These are phyloP conservation scores for Anthoscopus minutus DNA, from an alignment of 2,113 vertebrate species.

Conservation along the genomic window DNA sequence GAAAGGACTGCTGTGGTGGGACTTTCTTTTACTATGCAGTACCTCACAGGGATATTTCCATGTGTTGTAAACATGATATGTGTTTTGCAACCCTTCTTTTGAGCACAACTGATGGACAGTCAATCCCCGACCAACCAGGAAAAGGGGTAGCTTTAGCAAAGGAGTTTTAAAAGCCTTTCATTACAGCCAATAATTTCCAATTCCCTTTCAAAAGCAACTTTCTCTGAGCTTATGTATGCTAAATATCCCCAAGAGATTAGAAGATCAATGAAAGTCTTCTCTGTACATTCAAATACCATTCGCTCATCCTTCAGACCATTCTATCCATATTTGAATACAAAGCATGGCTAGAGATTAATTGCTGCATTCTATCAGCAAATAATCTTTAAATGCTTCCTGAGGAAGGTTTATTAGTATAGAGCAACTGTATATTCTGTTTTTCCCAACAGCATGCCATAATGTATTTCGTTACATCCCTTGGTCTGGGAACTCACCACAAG, in stretches of 20 bases:
- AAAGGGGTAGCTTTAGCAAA: not conserved
- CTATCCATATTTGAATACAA: not conserved
- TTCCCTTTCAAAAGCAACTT: not conserved
- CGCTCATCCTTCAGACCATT: not conserved
- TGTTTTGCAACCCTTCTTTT: not conserved
- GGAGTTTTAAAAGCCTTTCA: not conserved
- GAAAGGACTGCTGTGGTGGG: not conserved
- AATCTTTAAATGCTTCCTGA: not conserved
- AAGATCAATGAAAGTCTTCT: not conserved
- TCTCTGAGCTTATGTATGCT: not conserved
- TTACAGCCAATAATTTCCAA: not conserved
- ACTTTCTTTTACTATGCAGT: not conserved
- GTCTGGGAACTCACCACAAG: not conserved
- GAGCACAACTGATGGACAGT: not conserved
- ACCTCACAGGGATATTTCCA: not conserved
- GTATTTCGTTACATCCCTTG: not conserved
- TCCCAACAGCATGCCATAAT: not conserved
- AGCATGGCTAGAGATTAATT: not conserved
- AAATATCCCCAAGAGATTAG: not conserved
- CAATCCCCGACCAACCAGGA: not conserved
- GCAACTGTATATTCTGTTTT: not conserved
- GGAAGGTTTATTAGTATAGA: not conserved
- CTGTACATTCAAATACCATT: not conserved
- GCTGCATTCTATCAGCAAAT: not conserved
- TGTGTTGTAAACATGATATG: not conserved